Evolutionary conservation across 2,113 vertebrate species (phyloP).

Genomic region (Tinamus guttatus): DNA sequence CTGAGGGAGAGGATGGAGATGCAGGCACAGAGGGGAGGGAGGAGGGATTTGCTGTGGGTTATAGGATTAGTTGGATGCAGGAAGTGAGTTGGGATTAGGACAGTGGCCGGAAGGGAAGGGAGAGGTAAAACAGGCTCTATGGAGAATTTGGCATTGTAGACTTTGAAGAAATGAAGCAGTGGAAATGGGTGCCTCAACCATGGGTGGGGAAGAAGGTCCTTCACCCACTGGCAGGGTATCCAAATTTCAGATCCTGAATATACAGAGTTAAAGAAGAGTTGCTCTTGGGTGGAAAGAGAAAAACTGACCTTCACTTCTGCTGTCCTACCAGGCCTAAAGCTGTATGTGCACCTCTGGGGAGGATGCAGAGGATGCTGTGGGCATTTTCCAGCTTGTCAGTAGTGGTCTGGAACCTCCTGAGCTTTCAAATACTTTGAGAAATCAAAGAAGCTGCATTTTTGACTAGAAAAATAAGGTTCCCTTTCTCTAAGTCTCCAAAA

Average conservation of each 20-base stretch:
- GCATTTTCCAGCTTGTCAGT: background rate
- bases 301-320: background rate
- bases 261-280: no score
- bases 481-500: background rate
- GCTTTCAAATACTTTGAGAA: background rate
- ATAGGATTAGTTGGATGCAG: background rate
- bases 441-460: background rate
- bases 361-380: background rate
- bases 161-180: fast-evolving
- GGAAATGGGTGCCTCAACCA: background rate
- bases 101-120: background rate
- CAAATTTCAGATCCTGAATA: background rate
- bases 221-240: background rate
- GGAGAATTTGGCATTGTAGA: background rate
- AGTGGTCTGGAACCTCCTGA: background rate
- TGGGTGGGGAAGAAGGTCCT: background rate
- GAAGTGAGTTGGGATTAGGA: background rate
- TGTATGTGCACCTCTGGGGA: background rate
- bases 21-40: background rate
- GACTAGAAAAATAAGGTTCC: background rate
- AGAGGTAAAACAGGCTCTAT: background rate
- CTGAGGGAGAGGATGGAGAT: background rate
- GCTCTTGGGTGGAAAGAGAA: background rate
- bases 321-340: background rate
- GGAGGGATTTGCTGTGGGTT: background rate